Percentiles rank a stretch among this genome's conserved stretches.
phyloP scores from a whole-genome alignment of 2,888 invertebrate species.

The Tryphoninae sp. region DNA sequence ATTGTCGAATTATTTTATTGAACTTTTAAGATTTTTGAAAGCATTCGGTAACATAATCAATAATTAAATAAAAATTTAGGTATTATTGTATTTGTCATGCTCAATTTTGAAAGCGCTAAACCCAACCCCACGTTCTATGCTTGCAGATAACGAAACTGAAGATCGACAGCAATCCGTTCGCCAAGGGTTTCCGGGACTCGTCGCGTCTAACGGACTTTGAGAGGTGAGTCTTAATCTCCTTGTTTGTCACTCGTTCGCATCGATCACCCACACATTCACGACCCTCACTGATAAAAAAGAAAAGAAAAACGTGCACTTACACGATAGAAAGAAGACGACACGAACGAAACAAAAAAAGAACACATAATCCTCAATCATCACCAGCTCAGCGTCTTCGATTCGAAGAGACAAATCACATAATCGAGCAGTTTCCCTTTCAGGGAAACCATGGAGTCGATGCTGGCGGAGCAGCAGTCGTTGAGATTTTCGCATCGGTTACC shows the following conservation, averaged over 20 bases:
- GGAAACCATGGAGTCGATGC: slow-evolving; percentile 95
- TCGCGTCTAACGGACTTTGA: slow-evolving; percentile 90
- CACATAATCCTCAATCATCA: neutral
- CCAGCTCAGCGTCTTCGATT: neutral
- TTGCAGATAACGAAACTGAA: slow-evolving; percentile 91
- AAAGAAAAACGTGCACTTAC: too few species aligned
- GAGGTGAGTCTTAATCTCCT: slow-evolving; percentile 82
- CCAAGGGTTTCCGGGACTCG: slow-evolving; percentile 92
- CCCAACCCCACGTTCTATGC: slow-evolving; percentile 39
- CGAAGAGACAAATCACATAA: slow-evolving; percentile 73
- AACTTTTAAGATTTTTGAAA: neutral
- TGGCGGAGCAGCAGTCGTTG: slow-evolving; percentile 92
- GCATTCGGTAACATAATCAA: neutral
- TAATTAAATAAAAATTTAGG: neutral
- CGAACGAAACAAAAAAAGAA: slow-evolving; percentile 10
- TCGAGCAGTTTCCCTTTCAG: slow-evolving; percentile 83
- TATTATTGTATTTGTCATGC: too few species aligned
- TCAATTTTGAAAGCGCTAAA: neutral
- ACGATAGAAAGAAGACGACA: too few species aligned
- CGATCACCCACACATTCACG: slow-evolving; percentile 54
- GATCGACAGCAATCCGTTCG: slow-evolving; percentile 93
- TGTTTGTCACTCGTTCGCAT: slow-evolving; percentile 29
- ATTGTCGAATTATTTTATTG: too few species aligned
- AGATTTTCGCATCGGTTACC: slow-evolving; percentile 90
- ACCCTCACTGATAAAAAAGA: neutral